Percentiles rank a stretch among this genome's conserved stretches.
Conservation (phyloP, 1,140 invertebrate species). For the Halotydeus destructor region DNA sequence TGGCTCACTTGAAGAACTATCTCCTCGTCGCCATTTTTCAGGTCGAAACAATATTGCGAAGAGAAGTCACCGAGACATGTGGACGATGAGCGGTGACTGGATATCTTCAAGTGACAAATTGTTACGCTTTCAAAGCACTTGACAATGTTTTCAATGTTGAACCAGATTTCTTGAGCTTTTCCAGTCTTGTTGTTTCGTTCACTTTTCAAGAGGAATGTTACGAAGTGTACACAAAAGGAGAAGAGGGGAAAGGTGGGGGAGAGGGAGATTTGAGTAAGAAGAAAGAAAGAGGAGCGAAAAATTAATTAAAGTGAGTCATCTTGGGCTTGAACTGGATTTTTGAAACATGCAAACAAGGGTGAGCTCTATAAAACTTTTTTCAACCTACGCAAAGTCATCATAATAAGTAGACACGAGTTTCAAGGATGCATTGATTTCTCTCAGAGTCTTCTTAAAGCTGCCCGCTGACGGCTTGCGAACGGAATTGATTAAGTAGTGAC, state of each 20-base stretch:
- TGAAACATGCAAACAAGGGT: not conserved
- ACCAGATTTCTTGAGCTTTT: too few species aligned
- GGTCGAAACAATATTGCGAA: constrained; percentile 10
- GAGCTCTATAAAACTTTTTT: not conserved
- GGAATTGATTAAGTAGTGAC: constrained; percentile 1
- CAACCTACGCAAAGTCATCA: not conserved
- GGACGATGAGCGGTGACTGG: not conserved
- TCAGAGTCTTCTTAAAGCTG: not conserved
- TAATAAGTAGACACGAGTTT: not conserved
- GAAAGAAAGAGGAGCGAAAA: too few species aligned
- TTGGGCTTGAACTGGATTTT: too few species aligned
- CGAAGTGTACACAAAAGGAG: not conserved
- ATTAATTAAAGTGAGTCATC: too few species aligned
- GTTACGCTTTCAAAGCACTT: constrained; percentile 7
- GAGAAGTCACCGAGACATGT: not conserved
- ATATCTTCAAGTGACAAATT: constrained; percentile 6
- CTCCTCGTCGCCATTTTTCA: not conserved
- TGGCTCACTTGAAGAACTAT: constrained; percentile 5
- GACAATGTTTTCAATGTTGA: not conserved
- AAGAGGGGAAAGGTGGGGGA: not conserved
- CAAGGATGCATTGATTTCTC: not conserved
- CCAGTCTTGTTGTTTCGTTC: too few species aligned
- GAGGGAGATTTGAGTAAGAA: not conserved
- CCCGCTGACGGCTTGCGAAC: constrained; percentile 3
- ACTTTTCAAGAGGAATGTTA: too few species aligned